Base-by-base conservation (phyloP, 1,140 invertebrate genomes). In the Drosophila lacertosa region DNA sequence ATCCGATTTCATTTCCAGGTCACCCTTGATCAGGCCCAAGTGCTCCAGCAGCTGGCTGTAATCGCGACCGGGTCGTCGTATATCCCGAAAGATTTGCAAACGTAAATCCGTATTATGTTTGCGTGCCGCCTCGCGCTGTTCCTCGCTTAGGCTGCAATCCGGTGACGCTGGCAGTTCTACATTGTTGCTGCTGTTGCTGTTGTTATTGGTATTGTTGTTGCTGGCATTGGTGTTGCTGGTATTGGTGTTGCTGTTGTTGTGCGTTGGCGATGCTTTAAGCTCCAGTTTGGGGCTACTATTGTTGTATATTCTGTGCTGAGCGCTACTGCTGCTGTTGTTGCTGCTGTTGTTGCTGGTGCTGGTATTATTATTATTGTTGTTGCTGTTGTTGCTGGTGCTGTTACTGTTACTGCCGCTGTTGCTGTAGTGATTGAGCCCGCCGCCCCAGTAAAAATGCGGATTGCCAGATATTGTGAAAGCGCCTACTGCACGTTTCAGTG, bases 1-100 rank as follows among this genome's bases (percentile, higher is more conserved):
- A 60, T 93, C 93, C 20, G 94, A 92, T 91, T 94, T 93, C 74
- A 94, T 94, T 40, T 96, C 94, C 22, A 93, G 69, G 62, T 93
- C 94, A 67, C 96, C 96, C 91, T 96, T 95, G 33, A 97, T 91
- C 51, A 93, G 92, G 68, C 94, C 93, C 73, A 97, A 91, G 77
- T 95, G 94, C 39, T 94, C 93, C 80, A 97, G 94, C 69, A 97
- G 89, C 66, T 93, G 93, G 9, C 92, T 92, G 82, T 95, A 96
- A 93, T 96, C 95, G 32, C 92, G 92, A 3, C 92, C 92, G 0
- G 92, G 92, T 51, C 89, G 89, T 3, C 92, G 89, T 22, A 93
- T 92, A 54, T 93, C 88, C 64, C 89, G 95, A 93, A 91, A 95
- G 93, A 92, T 91, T 75, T 92, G 89, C 55, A 91, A 77, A 35